phyloP scores from a whole-genome alignment of 2,113 vertebrate species.

The Mastomys natalensis region DNA sequence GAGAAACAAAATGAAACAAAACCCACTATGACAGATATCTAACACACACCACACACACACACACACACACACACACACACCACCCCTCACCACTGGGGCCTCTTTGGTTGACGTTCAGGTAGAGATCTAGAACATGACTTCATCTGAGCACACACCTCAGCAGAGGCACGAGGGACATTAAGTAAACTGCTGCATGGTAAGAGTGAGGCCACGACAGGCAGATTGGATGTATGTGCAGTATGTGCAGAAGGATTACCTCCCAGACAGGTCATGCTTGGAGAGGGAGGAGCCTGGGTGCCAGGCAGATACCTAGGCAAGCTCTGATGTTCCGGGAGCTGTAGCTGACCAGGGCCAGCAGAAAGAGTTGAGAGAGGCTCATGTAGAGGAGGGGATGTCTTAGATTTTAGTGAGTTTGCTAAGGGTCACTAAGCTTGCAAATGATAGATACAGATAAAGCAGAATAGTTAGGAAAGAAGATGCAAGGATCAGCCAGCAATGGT shows the following conservation, averaged over 20 bases:
- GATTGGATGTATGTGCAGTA: background rate
- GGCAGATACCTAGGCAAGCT: background rate
- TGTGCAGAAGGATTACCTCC: background rate
- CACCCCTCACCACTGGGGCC: background rate
- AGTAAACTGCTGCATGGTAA: background rate
- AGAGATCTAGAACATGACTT: background rate
- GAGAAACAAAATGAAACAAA: background rate
- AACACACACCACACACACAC: background rate
- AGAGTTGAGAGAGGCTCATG: background rate
- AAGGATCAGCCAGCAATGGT: background rate
- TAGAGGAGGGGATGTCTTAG: background rate
- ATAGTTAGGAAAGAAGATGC: background rate
- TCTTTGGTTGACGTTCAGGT: background rate
- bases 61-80: background rate
- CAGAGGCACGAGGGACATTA: background rate
- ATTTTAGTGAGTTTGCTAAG: background rate
- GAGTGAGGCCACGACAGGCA: rapidly evolving
- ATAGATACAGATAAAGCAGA: background rate
- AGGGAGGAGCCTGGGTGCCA: background rate
- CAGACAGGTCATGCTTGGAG: too few relatives aligned
- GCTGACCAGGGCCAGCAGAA: too few relatives aligned
- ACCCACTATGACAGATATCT: background rate
- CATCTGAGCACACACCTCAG: background rate
- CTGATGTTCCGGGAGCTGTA: background rate
- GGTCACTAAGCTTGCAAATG: background rate